Base-by-base conservation (phyloP, 2,797 vertebrate species). In the Aeoliscus strigatus region DNA sequence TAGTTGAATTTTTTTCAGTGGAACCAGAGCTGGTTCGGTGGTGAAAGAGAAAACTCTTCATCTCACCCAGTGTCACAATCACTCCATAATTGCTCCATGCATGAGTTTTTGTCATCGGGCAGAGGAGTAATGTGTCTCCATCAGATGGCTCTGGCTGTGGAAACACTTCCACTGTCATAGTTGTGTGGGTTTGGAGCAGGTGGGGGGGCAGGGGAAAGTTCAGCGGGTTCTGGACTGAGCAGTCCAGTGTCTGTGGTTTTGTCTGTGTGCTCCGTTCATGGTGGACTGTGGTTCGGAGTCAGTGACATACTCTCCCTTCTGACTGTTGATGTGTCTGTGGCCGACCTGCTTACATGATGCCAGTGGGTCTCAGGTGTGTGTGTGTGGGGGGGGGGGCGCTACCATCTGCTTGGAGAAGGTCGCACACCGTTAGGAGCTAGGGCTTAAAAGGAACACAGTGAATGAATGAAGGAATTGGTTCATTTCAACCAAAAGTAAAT, bases 11-110 rank as follows among this genome's bases (percentile, higher is more conserved):
- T n/a, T n/a, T n/a, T n/a, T n/a, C n/a, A n/a, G n/a, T n/a, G n/a
- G n/a, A 79, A 81, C 72, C 16, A 56, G 26, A 43, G 14, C 40
- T 39, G 48, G 43, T 72, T 73, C 51, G 27, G 31, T 55, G 61
- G 48, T n/a, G n/a, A n/a, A n/a, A n/a, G 10, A 9, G 24, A 29
- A 31, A 47, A 45, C 51, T 58, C 42, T 61, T 46, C 58, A 57
- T 69, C 53, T 63, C 55, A 48, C 48, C 56, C 54, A 51, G 50
- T 36, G 59, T 65, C 60, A 43, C 42, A 12, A 39, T 46, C 57
- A 68, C 59, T 4, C 30, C 60, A 57, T 63, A 48, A 21, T 58
- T 37, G 33, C 40, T 39, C 36, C 47, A 65, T 39, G 39, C 70
- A 66, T 62, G 57, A 32, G 49, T 59, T 27, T 12, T 36, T 12